A percentile compares a stretch with the other conserved stretches of the same genome.
These are phyloP conservation scores for Delichon dasypus DNA, from an alignment of 2,797 vertebrate species.

Conservation along the genomic window DNA sequence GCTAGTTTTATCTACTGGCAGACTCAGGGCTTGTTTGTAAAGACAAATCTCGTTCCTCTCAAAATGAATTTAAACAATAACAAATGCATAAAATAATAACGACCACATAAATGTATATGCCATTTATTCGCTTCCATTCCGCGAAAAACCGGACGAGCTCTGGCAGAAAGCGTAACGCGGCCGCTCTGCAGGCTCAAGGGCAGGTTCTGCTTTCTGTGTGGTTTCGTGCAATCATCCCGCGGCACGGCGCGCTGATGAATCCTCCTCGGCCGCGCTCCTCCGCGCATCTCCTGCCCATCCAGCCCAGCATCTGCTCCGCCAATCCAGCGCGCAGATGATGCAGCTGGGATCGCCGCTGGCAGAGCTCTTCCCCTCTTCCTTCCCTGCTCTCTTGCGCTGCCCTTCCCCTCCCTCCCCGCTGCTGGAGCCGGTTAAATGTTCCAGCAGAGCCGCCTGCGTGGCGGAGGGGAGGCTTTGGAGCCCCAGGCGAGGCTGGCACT, in stretches of 20 bases:
- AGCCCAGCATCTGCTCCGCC: slow-evolving; percentile 40
- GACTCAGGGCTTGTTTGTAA: no score
- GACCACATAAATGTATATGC: accelerated
- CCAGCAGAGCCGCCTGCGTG: neutral
- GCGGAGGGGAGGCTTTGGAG: neutral
- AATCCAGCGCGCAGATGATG: neutral
- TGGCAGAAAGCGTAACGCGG: neutral
- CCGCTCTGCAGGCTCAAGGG: neutral
- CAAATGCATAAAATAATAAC: neutral
- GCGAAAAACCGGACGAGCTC: neutral
- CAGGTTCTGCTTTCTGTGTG: neutral
- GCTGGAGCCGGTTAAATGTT: neutral
- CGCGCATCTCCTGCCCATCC: slow-evolving; percentile 1
- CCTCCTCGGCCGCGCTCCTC: neutral
- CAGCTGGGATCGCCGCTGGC: slow-evolving; percentile 31
- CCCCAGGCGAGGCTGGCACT: neutral
- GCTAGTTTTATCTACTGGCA: no score
- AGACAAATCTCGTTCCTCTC: no score
- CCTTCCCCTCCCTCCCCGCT: neutral
- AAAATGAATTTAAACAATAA: neutral
- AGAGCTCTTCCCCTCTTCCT: neutral
- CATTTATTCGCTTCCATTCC: neutral
- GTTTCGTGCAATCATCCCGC: neutral
- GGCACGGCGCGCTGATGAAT: neutral
- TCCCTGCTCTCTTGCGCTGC: neutral